These are phyloP conservation scores for Platyrinchus mystaceus DNA, from an alignment of 2,797 vertebrate genomes.

Conservation along the genomic window DNA sequence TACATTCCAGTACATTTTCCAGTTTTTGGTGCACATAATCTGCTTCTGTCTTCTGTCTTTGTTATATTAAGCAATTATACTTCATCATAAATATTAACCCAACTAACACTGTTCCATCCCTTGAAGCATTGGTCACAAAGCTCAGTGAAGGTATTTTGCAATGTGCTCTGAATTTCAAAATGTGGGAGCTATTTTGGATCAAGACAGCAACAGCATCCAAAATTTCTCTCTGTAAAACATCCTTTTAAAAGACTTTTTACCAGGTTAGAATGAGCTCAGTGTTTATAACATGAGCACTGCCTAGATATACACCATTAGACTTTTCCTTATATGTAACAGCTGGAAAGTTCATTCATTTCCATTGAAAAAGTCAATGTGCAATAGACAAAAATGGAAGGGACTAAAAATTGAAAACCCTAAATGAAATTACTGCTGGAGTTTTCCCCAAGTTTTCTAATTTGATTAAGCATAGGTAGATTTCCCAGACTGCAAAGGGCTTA, in stretches of 20 bases:
- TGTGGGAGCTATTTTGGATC: background rate
- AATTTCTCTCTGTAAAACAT: background rate
- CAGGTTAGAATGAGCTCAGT: background rate
- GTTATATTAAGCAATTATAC: background rate
- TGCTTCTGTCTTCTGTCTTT: background rate
- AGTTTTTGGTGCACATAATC: background rate
- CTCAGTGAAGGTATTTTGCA: background rate
- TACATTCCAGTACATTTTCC: background rate
- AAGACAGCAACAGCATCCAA: background rate
- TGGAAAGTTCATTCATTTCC: background rate
- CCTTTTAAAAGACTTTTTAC: background rate
- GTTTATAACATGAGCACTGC: background rate
- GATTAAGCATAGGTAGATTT: background rate
- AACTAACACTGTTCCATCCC: background rate
- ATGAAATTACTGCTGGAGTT: background rate
- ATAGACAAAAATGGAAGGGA: background rate
- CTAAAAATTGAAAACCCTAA: background rate
- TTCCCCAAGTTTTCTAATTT: background rate
- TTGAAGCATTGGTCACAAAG: background rate
- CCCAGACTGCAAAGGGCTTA: background rate
- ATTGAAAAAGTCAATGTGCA: background rate
- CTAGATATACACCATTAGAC: background rate
- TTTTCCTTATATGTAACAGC: background rate
- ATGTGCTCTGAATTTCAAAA: background rate
- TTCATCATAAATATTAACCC: background rate